Evolutionary conservation across 2,113 vertebrate genomes (phyloP).

Genomic region (Thinocorus orbignyianus): DNA sequence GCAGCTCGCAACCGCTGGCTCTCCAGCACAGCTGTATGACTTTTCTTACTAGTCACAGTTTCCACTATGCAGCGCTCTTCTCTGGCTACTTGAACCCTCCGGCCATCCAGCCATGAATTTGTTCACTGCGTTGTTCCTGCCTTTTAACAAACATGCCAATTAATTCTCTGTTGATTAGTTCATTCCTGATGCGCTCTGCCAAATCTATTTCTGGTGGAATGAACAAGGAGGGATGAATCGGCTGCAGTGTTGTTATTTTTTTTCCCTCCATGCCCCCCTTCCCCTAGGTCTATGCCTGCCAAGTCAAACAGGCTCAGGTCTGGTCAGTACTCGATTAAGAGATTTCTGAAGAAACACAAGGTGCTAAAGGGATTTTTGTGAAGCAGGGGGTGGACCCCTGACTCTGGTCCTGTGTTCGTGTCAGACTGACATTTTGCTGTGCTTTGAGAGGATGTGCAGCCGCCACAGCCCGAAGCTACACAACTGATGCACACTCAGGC

Average conservation of each 20-base stretch:
- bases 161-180: constrained; percentile 69
- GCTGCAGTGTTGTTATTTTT: not conserved
- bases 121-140: constrained; percentile 23
- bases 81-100: constrained; percentile 40
- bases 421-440: not conserved
- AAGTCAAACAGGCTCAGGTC: constrained; percentile 34
- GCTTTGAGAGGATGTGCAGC: not conserved
- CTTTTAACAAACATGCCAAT: constrained; percentile 58
- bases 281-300: not conserved
- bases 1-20: constrained; percentile 1
- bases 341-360: not conserved
- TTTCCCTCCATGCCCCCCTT: not conserved
- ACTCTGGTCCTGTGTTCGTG: not conserved
- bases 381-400: not conserved
- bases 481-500: not conserved
- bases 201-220: constrained; percentile 62
- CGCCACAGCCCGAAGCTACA: not conserved
- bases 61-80: constrained; percentile 31
- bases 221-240: constrained; percentile 63
- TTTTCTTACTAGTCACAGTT: constrained; percentile 25
- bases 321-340: not conserved
- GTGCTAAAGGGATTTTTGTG: not conserved
- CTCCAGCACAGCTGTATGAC: not conserved
- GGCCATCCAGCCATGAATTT: constrained; percentile 37
- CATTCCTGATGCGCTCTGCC: constrained; percentile 44